Evolutionary conservation across 53 echinoderm and acorn worm species (phyloP), one percentile per base, ranked within the genome.

Genomic region (Stichopus horrens): DNA sequence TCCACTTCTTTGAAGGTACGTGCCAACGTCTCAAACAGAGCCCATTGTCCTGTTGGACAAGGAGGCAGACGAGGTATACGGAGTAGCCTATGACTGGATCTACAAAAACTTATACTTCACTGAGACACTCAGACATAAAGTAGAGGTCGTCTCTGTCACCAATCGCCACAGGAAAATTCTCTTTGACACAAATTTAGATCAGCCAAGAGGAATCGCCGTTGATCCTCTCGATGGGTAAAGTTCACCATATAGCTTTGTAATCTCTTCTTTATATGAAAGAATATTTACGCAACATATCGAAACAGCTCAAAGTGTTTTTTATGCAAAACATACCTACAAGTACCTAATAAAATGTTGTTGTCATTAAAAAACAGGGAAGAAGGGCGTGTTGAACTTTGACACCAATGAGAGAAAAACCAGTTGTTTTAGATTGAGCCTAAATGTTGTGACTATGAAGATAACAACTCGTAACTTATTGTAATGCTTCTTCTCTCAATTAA

Each of bases 101-200:
- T 86, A 86, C 55, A 23, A 74, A 5, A 86, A 86, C 74, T 53
- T 86, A 7, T 86, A 86, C 74, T 86, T 86, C 23, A 86, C 87
- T 5, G 87, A 86, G 55, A 18, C 74, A 5, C 74, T 13, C 13
- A 13, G 16, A 52, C 13, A 86, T 16, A 86, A 86, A 23, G n/a
- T 86, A 7, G 87, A 86, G 52, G 87, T 86, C 5, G 52, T 86
- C 21, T 73, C n/a, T 9, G 9, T 55, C 4, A 54, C 18, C n/a
- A 86, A 19, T 14, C 8, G 5, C 4, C 53, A n/a, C 8, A 55
- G 87, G 55, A 23, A 18, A 54, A 52, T 86, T 74, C 23, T 74
- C 7, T 74, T 74, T 58, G 55, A 74, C 7, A 55, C 54, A 20
- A 56, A 86, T 57, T 14, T 86, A 16, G 74, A 71, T 73, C 51